Evolutionary conservation across 1,140 invertebrate species (phyloP), one percentile per base, ranked within the genome.

Genomic region (Octopus bimaculoides): DNA sequence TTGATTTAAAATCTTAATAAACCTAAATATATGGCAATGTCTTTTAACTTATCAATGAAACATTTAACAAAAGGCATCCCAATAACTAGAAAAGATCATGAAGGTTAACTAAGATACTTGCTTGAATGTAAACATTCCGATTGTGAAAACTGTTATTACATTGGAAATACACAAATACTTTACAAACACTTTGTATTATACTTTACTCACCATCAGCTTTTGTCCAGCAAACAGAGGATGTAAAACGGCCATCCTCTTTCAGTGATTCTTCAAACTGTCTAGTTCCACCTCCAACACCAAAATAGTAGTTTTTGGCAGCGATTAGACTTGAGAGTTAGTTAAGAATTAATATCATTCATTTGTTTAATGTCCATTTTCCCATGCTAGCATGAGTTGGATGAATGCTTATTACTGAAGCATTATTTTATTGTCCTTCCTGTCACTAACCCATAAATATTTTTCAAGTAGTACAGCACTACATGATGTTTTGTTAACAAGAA

Each of bases 241-340:
- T 81, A 84, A 95, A 93, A 69, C 85, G 77, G 26, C 87, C 88
- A 82, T 92, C 91, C 55, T 91, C 89, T 75, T 91, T 86, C 14
- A 96, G 82, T 79, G 92, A 84, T 74, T 92, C 86, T 89, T 94
- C 92, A 92, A 96, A 96, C 85, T 94, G 91, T 83, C 83, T 90
- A 77, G 93, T 92, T 4, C 94, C 93, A 81, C 96, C 96, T 61
- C 96, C 96, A 74, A 97, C 95, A 81, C 96, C 96, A 92, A 97
- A 97, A 90, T 97, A 97, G 90, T 94, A 93, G 9, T 92, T 93
- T 92, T 97, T 97, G 1, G 94, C 95, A 80, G 95, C 95, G 55
- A 97, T 85, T 41, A 41, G 26, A 41, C 26, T 41, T 41, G 26
- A 41, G 88, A 92, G 92, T 88, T 93, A 92, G 78, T 54, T 52